Percentiles rank a stretch among this genome's conserved stretches.
Evolutionary conservation across 2,113 vertebrate species (phyloP).

Genomic region (Pseudonaja textilis): DNA sequence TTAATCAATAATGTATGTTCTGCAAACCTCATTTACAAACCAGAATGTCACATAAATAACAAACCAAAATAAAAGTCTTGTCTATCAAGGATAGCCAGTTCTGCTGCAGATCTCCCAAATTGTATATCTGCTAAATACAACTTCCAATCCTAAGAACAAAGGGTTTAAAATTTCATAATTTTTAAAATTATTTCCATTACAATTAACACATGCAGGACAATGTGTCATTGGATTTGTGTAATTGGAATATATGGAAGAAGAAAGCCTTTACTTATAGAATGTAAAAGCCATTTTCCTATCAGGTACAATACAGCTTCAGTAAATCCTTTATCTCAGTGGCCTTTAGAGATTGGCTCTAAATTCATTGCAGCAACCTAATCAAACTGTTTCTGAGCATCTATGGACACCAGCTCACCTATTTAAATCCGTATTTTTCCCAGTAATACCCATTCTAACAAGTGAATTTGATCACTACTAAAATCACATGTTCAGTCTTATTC

Average conservation of each 20-base stretch:
- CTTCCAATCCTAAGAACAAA: not conserved
- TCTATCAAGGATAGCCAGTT: not conserved
- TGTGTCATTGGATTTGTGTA: not conserved
- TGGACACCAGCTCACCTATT: not conserved
- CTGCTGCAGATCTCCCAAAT: not conserved
- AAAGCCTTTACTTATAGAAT: not conserved
- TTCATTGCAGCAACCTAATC: not conserved
- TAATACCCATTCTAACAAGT: not conserved
- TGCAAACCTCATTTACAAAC: not conserved
- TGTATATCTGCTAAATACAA: not conserved
- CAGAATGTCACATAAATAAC: not conserved
- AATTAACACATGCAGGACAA: not conserved
- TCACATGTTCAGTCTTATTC: not conserved
- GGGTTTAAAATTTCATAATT: not conserved
- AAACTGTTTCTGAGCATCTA: not conserved
- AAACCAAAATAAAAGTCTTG: not conserved
- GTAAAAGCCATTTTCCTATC: constrained; percentile 13
- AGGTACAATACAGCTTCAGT: not conserved
- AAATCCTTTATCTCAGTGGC: not conserved
- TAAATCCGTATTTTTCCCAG: not conserved
- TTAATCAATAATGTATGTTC: not conserved
- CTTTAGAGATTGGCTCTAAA: not conserved
- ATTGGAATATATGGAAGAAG: not conserved
- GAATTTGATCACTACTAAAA: not conserved
- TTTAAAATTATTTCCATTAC: not conserved